Conservation (phyloP, 2,797 vertebrate genomes). For the Echeneis naucrates region DNA sequence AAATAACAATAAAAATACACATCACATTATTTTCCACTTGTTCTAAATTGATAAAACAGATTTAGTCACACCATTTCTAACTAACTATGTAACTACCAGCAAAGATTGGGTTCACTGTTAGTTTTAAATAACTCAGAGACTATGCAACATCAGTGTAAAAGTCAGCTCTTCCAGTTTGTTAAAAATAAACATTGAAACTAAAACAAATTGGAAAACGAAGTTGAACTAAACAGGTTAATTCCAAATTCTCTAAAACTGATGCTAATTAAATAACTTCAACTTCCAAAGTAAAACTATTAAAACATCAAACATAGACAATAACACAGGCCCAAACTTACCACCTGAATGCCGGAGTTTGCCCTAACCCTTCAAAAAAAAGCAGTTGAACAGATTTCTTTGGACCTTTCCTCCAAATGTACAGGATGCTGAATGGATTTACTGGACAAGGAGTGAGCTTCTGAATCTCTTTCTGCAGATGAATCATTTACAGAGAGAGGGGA, state of each 20-base stretch:
- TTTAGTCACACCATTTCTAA: not conserved
- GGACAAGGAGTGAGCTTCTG: constrained; percentile 49
- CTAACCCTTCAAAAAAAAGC: constrained; percentile 10
- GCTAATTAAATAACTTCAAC: not conserved
- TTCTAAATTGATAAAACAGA: not conserved
- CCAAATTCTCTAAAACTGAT: not conserved
- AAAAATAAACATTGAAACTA: too few relatives aligned
- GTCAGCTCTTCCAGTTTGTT: too few relatives aligned
- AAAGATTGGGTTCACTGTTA: not conserved
- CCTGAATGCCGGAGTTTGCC: not conserved
- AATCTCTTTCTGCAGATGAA: constrained; percentile 72
- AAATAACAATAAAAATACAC: not conserved
- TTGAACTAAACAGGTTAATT: not conserved
- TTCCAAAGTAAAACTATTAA: constrained; percentile 3
- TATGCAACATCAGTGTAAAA: too few relatives aligned
- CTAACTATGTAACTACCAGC: not conserved
- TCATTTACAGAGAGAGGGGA: constrained; percentile 83
- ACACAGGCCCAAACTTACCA: constrained; percentile 61
- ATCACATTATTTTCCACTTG: not conserved
- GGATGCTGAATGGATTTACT: constrained; percentile 69
- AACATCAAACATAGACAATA: constrained; percentile 9
- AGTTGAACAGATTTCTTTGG: constrained; percentile 7
- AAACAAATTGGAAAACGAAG: too few relatives aligned
- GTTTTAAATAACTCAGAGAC: not conserved
- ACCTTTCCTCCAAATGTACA: constrained; percentile 62